Evolutionary conservation across 2,797 vertebrate species (phyloP).

Genomic region (Chelmon rostratus): DNA sequence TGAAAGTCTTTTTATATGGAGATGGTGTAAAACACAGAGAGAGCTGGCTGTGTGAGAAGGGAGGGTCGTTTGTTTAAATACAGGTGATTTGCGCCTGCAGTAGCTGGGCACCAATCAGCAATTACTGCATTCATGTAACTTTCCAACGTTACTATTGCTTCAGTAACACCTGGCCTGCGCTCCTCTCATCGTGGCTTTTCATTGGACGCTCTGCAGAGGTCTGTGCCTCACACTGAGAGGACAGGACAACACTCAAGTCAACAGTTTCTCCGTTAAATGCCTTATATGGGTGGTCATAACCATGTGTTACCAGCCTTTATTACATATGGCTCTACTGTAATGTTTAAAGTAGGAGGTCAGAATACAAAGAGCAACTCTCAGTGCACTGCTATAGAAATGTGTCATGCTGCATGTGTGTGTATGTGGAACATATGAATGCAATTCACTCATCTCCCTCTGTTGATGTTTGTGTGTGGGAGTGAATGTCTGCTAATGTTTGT

Average conservation of each 20-base stretch:
- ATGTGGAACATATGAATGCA: constrained; percentile 45
- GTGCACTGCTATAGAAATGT: not conserved
- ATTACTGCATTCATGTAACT: constrained; percentile 31
- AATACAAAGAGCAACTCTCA: constrained; percentile 31
- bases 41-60: not conserved
- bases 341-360: constrained; percentile 16
- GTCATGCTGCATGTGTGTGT: constrained; percentile 22
- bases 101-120: constrained; percentile 13
- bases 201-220: not conserved
- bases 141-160: constrained; percentile 52
- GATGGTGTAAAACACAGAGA: constrained; percentile 1
- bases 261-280: not conserved
- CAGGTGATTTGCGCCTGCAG: constrained; percentile 29
- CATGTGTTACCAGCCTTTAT: not conserved
- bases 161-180: constrained; percentile 51
- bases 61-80: constrained; percentile 12
- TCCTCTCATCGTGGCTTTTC: constrained; percentile 34
- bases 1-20: constrained; percentile 25
- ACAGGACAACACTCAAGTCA: not conserved
- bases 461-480: constrained; percentile 28
- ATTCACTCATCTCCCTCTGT: constrained; percentile 11
- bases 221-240: constrained; percentile 7
- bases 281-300: not conserved
- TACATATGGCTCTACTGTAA: constrained; percentile 10
- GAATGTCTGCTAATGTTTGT: not conserved